phyloP scores from a whole-genome alignment of 2,113 vertebrate species.

The Menura novaehollandiae region DNA sequence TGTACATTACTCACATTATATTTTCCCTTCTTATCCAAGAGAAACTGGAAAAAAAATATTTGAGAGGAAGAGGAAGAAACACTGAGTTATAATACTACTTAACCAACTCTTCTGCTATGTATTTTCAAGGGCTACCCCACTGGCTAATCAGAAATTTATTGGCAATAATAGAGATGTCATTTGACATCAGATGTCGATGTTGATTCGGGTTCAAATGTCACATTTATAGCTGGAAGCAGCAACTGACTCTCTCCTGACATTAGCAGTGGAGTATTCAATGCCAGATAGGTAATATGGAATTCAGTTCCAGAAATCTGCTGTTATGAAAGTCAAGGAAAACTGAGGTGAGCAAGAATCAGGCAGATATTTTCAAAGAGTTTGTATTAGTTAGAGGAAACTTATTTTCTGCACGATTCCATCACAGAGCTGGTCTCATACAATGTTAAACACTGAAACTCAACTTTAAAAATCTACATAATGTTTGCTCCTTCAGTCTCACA shows the following conservation, averaged over 20 bases:
- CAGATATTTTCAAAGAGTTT: background rate
- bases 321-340: background rate
- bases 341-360: background rate
- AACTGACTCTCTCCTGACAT: background rate
- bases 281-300: background rate
- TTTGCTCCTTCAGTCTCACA: background rate
- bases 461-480: background rate
- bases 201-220: background rate
- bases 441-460: background rate
- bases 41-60: background rate
- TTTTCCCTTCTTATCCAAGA: background rate
- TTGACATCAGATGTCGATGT: background rate
- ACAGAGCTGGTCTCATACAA: background rate
- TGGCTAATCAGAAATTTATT: background rate
- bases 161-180: background rate
- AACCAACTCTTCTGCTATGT: background rate
- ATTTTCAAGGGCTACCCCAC: background rate
- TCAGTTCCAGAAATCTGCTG: background rate
- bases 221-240: background rate
- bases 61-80: background rate
- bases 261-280: background rate
- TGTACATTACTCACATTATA: background rate
- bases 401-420: background rate
- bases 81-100: background rate
- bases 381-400: background rate